A percentile compares a stretch with the other conserved stretches of the same genome.
phyloP scores from a whole-genome alignment of 1,140 invertebrate genomes.

The Drosophila virilis region DNA sequence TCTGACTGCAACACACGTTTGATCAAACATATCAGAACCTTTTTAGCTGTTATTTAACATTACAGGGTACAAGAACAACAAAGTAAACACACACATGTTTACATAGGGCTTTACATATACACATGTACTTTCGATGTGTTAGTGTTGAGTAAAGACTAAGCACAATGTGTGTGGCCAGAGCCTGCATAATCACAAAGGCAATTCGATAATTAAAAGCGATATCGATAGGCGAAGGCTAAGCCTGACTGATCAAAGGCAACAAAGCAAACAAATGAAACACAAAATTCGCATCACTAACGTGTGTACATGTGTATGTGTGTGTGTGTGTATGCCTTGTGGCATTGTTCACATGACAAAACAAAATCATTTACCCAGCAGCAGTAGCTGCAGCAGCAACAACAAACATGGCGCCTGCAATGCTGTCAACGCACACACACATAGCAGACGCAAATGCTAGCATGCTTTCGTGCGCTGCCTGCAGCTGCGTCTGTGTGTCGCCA shows the following conservation, averaged over 20 bases:
- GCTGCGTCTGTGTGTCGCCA: slow-evolving; percentile 25
- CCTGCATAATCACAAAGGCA: neutral
- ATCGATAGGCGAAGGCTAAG: slow-evolving; percentile 13
- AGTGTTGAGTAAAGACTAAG: neutral
- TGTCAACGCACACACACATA: neutral
- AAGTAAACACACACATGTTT: slow-evolving; percentile 2
- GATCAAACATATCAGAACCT: too few species aligned
- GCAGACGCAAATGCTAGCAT: slow-evolving; percentile 38
- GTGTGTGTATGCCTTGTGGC: slow-evolving; percentile 15
- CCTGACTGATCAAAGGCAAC: slow-evolving; percentile 11
- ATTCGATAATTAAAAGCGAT: slow-evolving; percentile 13
- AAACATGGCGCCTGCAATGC: slow-evolving; percentile 37
- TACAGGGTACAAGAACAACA: neutral
- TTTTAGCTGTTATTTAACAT: too few species aligned
- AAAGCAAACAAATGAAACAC: slow-evolving; percentile 7
- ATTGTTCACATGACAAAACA: slow-evolving; percentile 56
- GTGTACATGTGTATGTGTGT: neutral
- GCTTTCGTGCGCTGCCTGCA: slow-evolving; percentile 54
- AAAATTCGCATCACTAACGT: slow-evolving; percentile 1
- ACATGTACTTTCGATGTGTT: neutral
- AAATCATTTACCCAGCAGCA: slow-evolving; percentile 44
- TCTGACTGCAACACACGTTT: too few species aligned
- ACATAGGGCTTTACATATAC: neutral
- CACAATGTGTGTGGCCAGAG: neutral
- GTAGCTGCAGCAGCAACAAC: slow-evolving; percentile 19